A percentile compares a stretch with the other conserved stretches of the same genome.
Evolutionary conservation across 2,797 vertebrate species (phyloP).

Genomic region (Aldrovandia affinis): DNA sequence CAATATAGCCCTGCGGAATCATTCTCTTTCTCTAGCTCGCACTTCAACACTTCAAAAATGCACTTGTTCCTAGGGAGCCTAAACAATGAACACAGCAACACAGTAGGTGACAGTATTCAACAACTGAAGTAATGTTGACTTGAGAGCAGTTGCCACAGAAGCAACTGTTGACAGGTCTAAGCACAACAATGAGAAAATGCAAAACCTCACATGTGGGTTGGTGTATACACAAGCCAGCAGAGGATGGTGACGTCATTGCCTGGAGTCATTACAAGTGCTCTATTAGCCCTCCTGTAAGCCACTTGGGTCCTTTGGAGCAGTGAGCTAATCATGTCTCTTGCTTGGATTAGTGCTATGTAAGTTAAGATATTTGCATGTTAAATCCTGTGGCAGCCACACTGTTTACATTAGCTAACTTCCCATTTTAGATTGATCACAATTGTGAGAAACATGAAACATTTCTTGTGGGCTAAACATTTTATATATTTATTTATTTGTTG

Average conservation of each 20-base stretch:
- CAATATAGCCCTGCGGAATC: background rate
- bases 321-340: conserved; percentile 11
- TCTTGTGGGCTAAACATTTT: background rate
- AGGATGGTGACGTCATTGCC: background rate
- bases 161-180: background rate
- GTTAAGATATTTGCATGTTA: background rate
- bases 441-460: background rate
- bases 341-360: conserved; percentile 3
- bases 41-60: background rate
- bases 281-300: background rate
- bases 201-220: background rate
- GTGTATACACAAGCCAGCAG: background rate
- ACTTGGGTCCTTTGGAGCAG: conserved; percentile 12
- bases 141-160: background rate
- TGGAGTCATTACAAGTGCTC: background rate
- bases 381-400: background rate
- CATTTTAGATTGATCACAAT: background rate
- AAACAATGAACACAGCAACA: background rate
- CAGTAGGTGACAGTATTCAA: background rate
- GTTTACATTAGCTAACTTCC: background rate
- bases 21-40: background rate
- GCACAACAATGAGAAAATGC: background rate
- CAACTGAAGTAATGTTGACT: background rate
- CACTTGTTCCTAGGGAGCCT: background rate
- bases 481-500: background rate